Evolutionary conservation across 2,888 invertebrate genomes (phyloP).

Genomic region (Athalia circularis): DNA sequence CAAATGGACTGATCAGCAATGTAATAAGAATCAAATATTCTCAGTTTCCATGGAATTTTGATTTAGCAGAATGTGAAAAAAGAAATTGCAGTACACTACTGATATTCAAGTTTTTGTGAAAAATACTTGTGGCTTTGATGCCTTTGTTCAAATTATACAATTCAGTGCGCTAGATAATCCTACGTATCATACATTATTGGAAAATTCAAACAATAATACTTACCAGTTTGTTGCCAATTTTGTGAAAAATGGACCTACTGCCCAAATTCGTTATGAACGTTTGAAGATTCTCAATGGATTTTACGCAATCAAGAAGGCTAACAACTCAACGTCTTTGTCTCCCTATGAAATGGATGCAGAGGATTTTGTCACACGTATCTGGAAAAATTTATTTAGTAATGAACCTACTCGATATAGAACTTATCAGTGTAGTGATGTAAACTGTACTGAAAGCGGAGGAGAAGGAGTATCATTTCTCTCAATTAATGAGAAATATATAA

Average conservation of each 20-base stretch:
- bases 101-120: conserved; percentile 29
- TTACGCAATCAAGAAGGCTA: conserved; percentile 2
- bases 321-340: neutral
- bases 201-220: conserved; percentile 20
- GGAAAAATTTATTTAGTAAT: conserved; percentile 4
- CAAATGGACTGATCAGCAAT: conserved; percentile 17
- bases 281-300: conserved; percentile 19
- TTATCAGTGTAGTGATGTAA: conserved; percentile 11
- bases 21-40: conserved; percentile 13
- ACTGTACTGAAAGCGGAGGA: conserved; percentile 8
- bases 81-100: neutral
- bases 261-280: conserved; percentile 12
- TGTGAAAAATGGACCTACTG: conserved; percentile 14
- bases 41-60: conserved; percentile 20
- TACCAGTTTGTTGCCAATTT: conserved; percentile 7
- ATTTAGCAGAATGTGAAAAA: neutral
- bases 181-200: neutral
- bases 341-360: conserved; percentile 10
- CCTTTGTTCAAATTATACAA: conserved; percentile 36
- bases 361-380: conserved; percentile 9
- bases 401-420: conserved; percentile 13
- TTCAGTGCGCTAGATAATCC: conserved; percentile 42
- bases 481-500: conserved; percentile 10
- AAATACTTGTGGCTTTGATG: conserved; percentile 42
- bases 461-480: conserved; percentile 17